These are phyloP conservation scores for Oreohelix idahoensis DNA, from an alignment of 1,140 invertebrate species.

Conservation along the genomic window DNA sequence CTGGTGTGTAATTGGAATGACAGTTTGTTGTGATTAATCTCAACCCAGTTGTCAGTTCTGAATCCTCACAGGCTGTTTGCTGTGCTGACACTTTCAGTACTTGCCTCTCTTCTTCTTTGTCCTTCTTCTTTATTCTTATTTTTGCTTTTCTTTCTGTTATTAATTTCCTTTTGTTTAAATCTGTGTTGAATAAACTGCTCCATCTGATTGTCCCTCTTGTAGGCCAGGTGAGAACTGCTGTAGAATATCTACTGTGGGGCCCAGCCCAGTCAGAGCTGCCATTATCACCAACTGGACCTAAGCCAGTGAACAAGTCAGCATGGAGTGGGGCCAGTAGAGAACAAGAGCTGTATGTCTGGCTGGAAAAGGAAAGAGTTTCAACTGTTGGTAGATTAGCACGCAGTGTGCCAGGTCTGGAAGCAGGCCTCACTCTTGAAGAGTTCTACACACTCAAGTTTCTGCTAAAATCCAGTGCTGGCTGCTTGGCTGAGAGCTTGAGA, in stretches of 20 bases:
- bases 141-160: too few species aligned
- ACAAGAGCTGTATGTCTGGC: constrained; percentile 64
- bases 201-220: background rate
- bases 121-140: too few species aligned
- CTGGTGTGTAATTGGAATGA: too few species aligned
- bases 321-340: constrained; percentile 48
- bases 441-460: constrained; percentile 68
- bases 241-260: constrained; percentile 66
- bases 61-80: too few species aligned
- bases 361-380: constrained; percentile 59
- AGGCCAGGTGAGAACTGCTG: constrained; percentile 57
- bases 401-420: constrained; percentile 39
- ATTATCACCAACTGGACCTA: background rate
- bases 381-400: constrained; percentile 58
- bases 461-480: constrained; percentile 63
- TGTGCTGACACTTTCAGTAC: too few species aligned
- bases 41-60: too few species aligned
- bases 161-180: too few species aligned
- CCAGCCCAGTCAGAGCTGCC: constrained; percentile 51
- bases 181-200: too few species aligned
- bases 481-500: constrained; percentile 61
- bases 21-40: too few species aligned
- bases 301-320: background rate
- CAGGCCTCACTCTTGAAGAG: constrained; percentile 52
- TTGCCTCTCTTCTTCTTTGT: too few species aligned